Evolutionary conservation across 2,888 invertebrate species (phyloP), one percentile per base, ranked within the genome.

Genomic region (Drosophila macrospina): DNA sequence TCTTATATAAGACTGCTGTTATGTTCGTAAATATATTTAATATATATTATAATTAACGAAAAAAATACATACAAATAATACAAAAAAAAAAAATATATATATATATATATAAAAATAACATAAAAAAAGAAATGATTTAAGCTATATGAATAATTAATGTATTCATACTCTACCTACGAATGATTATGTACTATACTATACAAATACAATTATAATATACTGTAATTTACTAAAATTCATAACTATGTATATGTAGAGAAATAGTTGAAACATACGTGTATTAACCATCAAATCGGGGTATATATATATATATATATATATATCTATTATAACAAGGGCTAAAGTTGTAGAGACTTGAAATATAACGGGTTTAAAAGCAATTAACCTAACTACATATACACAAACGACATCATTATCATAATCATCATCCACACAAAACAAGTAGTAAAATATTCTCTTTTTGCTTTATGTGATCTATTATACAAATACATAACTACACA

Each of bases 1-100:
- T 91, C 90, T 90, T 91, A 90, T 89, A 92, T 91, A 91, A 91
- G 92, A 91, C 91, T 91, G 92, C 91, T 91, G 91, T 91, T 91
- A 91, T 91, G 91, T 91, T 91, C 91, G 90, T 91, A 91, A 90
- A 90, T 90, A 90, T 89, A 89, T 86, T 81, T 82, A 86, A 88
- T 88, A 90, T 89, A 91, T 88, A 89, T 76, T 87, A 83, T 80
- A 81, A 89, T 89, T 90, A 85, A 87, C 82, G 63, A 77, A 86
- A 84, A 88, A 88, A 41, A 45, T 50, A 78, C 61, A 75, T 48
- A 64, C 48, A 69, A 52, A 73, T 55, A 65, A 67, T 60, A 56
- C 75, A 78, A 51, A 63, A 66, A 54, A 15, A 10, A 63, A 66
- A 54, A 16, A 10, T 52, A 45, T 48, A 50, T 42, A 62, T 45